Conservation (phyloP, 2,113 vertebrate species). For the Oenanthe oenanthe region DNA sequence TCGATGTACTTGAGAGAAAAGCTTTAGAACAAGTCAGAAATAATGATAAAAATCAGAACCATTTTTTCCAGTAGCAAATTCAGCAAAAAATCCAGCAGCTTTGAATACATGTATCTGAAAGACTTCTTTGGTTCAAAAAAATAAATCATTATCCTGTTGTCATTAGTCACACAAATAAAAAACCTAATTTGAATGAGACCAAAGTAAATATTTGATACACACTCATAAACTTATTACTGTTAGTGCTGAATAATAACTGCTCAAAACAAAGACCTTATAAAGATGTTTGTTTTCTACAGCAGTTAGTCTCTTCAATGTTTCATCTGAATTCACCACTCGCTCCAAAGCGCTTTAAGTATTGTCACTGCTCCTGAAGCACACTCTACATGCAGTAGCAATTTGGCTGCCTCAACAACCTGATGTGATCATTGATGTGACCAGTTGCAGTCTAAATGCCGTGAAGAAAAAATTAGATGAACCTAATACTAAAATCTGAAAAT, state of each 20-base stretch:
- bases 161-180: constrained; percentile 49
- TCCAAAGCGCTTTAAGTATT: constrained; percentile 16
- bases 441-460: constrained; percentile 15
- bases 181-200: constrained; percentile 47
- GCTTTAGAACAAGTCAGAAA: constrained; percentile 2
- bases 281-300: constrained; percentile 41
- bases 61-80: constrained; percentile 21
- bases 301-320: constrained; percentile 33
- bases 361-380: constrained; percentile 48
- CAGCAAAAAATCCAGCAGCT: constrained; percentile 38
- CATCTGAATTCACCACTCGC: constrained; percentile 21
- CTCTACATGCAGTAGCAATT: constrained; percentile 44
- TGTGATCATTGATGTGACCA: constrained; percentile 42
- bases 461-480: constrained; percentile 9
- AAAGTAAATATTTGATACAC: constrained; percentile 58
- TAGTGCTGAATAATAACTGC: constrained; percentile 59
- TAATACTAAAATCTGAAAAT: constrained; percentile 16
- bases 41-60: constrained; percentile 42
- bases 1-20: constrained; percentile 16
- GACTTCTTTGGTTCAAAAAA: constrained; percentile 28
- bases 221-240: constrained; percentile 51
- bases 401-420: constrained; percentile 54
- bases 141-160: constrained; percentile 45
- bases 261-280: constrained; percentile 55
- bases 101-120: constrained; percentile 29